Conservation (phyloP, 2,888 invertebrate genomes). For the Thumatha senex region DNA sequence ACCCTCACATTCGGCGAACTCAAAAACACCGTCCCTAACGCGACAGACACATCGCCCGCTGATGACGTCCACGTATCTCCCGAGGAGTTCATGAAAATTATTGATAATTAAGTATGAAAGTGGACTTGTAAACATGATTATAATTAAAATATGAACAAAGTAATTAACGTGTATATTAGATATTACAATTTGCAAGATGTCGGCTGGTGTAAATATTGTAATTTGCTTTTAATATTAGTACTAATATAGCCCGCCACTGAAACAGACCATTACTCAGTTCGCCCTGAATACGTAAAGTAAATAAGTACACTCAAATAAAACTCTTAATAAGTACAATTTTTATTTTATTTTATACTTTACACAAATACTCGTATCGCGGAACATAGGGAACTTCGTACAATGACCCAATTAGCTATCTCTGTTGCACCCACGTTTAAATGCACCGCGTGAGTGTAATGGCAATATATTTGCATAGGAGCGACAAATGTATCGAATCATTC, state of each 20-base stretch:
- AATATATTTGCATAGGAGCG: too few species aligned
- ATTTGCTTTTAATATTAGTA: conserved; percentile 76
- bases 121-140: conserved; percentile 38
- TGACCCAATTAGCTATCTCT: too few species aligned
- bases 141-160: conserved; percentile 52
- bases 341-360: background rate
- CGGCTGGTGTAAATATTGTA: conserved; percentile 79
- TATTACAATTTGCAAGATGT: conserved; percentile 50
- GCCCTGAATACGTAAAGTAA: background rate
- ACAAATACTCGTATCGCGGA: too few species aligned
- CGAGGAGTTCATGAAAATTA: conserved; percentile 70
- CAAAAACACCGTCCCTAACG: conserved; percentile 71
- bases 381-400: too few species aligned
- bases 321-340: conserved; percentile 8
- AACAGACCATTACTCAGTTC: conserved; percentile 76
- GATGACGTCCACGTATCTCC: conserved; percentile 61
- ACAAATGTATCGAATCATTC: too few species aligned
- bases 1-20: conserved; percentile 77
- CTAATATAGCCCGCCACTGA: conserved; percentile 74
- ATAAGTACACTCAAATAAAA: conserved; percentile 12
- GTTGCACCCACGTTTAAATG: too few species aligned
- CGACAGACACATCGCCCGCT: conserved; percentile 45
- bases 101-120: conserved; percentile 60
- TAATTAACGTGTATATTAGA: conserved; percentile 66
- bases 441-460: too few species aligned